Percentiles rank a stretch among this genome's conserved stretches.
These are phyloP conservation scores for Catharus minimus DNA, from an alignment of 2,113 vertebrate genomes.

Conservation along the genomic window DNA sequence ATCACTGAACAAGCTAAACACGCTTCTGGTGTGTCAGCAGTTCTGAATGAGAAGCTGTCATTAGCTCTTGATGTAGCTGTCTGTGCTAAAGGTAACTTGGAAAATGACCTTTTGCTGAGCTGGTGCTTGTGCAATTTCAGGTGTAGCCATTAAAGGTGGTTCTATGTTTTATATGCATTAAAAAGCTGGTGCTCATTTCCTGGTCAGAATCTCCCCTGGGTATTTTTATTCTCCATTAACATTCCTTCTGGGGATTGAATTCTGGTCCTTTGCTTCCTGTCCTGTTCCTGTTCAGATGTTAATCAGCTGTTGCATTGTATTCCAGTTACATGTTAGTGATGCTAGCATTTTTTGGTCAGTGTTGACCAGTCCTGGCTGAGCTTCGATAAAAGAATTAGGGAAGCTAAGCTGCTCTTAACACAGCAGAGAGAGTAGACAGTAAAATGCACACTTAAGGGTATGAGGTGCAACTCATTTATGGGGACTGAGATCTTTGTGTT, in stretches of 20 bases:
- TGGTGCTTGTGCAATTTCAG: not conserved
- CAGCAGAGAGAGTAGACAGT: not conserved
- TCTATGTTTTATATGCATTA: not conserved
- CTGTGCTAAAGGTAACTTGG: not conserved
- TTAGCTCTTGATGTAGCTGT: not conserved
- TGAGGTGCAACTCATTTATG: not conserved
- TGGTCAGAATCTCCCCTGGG: slow-evolving; percentile 20
- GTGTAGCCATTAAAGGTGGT: not conserved
- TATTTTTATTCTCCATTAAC: slow-evolving; percentile 66
- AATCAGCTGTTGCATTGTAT: slow-evolving; percentile 46
- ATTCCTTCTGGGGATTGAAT: slow-evolving; percentile 50
- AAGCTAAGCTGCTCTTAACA: not conserved
- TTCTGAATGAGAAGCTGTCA: not conserved
- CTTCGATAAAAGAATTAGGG: not conserved
- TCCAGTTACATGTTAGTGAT: not conserved
- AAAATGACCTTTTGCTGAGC: not conserved
- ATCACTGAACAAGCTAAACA: not conserved
- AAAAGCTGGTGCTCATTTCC: not conserved
- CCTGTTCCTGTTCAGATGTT: slow-evolving; percentile 26
- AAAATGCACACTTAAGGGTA: not conserved
- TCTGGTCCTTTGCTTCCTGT: slow-evolving; percentile 30
- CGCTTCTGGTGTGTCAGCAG: not conserved
- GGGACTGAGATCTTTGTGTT: not conserved
- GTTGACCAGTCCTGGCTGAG: not conserved
- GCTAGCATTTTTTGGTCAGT: not conserved